Evolutionary conservation across 2,888 invertebrate genomes (phyloP).

Genomic region (Acrobasis repandana): DNA sequence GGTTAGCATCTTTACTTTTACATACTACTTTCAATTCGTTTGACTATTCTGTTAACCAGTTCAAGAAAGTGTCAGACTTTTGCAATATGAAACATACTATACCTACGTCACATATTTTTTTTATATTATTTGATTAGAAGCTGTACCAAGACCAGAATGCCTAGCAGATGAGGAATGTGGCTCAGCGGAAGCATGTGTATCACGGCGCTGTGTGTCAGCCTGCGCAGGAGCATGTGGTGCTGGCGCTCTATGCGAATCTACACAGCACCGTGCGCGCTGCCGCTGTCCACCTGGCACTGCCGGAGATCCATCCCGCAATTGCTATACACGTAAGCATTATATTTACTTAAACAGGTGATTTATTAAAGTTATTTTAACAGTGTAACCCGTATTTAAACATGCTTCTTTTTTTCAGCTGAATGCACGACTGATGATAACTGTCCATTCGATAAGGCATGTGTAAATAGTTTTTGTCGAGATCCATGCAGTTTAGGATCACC

Average conservation of each 20-base stretch:
- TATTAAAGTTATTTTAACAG: too few species aligned
- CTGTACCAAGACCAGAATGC: constrained; percentile 84
- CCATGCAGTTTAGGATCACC: constrained; percentile 87
- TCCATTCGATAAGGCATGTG: constrained; percentile 91
- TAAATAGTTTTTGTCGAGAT: constrained; percentile 90
- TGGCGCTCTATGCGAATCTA: constrained; percentile 90
- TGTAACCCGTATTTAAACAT: not conserved
- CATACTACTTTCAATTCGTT: too few species aligned
- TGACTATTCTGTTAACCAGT: too few species aligned
- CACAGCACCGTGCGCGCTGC: constrained; percentile 91
- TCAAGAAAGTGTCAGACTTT: too few species aligned
- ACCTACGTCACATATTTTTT: not conserved
- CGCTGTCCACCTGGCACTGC: constrained; percentile 93
- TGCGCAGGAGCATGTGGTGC: constrained; percentile 92
- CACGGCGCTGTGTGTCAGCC: constrained; percentile 90
- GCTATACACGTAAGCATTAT: constrained; percentile 90
- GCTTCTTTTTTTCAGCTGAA: constrained; percentile 83
- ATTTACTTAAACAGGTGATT: too few species aligned
- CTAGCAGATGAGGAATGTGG: constrained; percentile 89
- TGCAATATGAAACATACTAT: not conserved
- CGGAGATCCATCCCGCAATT: constrained; percentile 92
- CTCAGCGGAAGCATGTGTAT: constrained; percentile 90
- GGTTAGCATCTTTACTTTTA: constrained; percentile 41
- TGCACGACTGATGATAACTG: constrained; percentile 91
- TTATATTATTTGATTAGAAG: constrained; percentile 41